Evolutionary conservation across 2,888 invertebrate species (phyloP), one percentile per base, ranked within the genome.

Genomic region (Agriopis marginaria): DNA sequence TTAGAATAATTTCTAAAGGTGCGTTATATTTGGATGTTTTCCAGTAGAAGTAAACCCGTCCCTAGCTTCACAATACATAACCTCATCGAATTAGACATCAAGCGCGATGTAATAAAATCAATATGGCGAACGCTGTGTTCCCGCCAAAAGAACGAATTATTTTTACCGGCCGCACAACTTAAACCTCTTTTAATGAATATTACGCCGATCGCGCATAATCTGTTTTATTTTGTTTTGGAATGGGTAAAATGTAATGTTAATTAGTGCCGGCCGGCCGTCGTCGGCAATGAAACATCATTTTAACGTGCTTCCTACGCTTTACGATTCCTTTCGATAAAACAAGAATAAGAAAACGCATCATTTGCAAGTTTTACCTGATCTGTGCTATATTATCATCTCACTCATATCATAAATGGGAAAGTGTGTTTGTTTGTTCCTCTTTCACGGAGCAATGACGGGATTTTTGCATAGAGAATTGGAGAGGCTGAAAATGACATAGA

Each of bases 131-230:
- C 42, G 63, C 56, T 40, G 14, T 66, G 49, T 59, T 70, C 58
- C 56, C 70, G 54, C 58, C 59, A 63, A 64, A 66, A 55, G 47
- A 54, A 63, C 44, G 17, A 54, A 54, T 47, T 11, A 53, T 54
- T 71, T 71, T 66, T 74, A 68, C 67, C 64, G 50, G 7, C 14
- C 51, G 63, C 67, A 69, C 67, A 71, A 64, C 68, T 71, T 53
- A 49, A 44, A 32, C 63, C 56, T 7, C 50, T 50, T 65, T 71
- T 53, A 50, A 64, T 54, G 63, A 50, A 64, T 63, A 63, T 66
- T 55, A 23, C 49, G 56, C 58, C 63, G 61, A 61, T 51, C 64
- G 61, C 62, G 61, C 40, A 53, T 59, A 44, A 53, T 71, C 61
- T 7, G 63, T 62, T 74, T 70, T 68, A 63, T 63, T 23, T 68